Conservation (phyloP, 2,888 invertebrate species). For the Melinopterus prodromus region DNA sequence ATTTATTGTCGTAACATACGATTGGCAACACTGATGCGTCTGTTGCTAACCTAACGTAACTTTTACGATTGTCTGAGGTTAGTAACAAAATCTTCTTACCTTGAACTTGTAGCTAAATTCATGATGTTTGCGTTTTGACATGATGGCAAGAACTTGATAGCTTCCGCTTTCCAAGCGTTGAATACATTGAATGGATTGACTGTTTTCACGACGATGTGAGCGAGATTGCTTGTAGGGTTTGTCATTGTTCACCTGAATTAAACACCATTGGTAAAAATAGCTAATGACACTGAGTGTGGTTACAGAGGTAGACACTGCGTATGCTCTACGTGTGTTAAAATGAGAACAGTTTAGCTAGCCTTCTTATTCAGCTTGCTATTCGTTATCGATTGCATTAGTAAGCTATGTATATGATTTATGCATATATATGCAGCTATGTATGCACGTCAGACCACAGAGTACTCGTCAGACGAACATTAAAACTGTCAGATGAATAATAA, state of each 20-base stretch:
- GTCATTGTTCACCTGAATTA: neutral
- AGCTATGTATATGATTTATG: too few species aligned
- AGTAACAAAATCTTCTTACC: constrained; percentile 52
- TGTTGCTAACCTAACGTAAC: neutral
- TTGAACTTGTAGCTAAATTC: constrained; percentile 59
- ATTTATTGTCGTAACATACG: neutral
- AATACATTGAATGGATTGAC: constrained; percentile 61
- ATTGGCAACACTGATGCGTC: neutral
- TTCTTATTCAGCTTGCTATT: too few species aligned
- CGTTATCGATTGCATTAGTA: too few species aligned
- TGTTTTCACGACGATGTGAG: constrained; percentile 55
- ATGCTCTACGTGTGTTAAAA: too few species aligned
- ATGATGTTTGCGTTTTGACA: constrained; percentile 49
- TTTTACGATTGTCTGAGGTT: neutral
- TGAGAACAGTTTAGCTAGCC: too few species aligned
- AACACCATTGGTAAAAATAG: neutral
- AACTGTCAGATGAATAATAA: too few species aligned
- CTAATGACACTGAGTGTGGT: too few species aligned
- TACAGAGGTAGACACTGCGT: too few species aligned
- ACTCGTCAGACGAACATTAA: too few species aligned
- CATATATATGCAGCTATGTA: too few species aligned
- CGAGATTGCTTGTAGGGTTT: constrained; percentile 47
- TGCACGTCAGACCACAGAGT: too few species aligned
- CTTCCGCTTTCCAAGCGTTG: constrained; percentile 59
- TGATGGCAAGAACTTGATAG: constrained; percentile 30